Evolutionary conservation across 2,888 invertebrate species (phyloP).

Genomic region (Lamellibrachia columna): DNA sequence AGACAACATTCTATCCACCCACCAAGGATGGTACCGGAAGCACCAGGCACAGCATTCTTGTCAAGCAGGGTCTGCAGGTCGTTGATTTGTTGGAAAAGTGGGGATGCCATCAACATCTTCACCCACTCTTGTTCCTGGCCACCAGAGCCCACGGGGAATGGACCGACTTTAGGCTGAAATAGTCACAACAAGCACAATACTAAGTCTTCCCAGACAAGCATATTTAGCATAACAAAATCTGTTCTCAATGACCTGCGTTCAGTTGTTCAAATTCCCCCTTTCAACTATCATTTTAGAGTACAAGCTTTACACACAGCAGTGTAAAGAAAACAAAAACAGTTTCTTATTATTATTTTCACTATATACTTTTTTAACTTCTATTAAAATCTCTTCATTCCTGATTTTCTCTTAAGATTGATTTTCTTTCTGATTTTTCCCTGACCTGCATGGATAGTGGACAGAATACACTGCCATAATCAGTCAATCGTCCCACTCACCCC

Average conservation of each 20-base stretch:
- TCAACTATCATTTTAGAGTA: no score
- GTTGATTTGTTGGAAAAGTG: constrained; percentile 61
- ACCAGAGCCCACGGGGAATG: neutral
- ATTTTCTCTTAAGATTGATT: no score
- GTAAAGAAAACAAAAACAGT: no score
- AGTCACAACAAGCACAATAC: neutral
- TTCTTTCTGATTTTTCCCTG: no score
- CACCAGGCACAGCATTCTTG: constrained; percentile 41
- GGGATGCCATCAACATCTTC: constrained; percentile 61
- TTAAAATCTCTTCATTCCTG: no score
- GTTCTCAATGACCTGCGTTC: no score
- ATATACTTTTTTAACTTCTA: no score
- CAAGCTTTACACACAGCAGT: no score
- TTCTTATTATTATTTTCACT: no score
- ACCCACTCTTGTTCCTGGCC: constrained; percentile 59
- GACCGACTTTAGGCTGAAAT: neutral
- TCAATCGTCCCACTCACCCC: neutral
- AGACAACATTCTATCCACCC: neutral
- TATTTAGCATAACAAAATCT: no score
- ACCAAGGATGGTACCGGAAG: constrained; percentile 32
- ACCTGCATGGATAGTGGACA: no score
- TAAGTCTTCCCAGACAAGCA: neutral
- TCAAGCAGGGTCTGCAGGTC: constrained; percentile 59
- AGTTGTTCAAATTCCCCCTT: no score
- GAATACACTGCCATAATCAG: neutral